Conservation (phyloP, 1,140 invertebrate genomes). For the Neodiprion fabricii region DNA sequence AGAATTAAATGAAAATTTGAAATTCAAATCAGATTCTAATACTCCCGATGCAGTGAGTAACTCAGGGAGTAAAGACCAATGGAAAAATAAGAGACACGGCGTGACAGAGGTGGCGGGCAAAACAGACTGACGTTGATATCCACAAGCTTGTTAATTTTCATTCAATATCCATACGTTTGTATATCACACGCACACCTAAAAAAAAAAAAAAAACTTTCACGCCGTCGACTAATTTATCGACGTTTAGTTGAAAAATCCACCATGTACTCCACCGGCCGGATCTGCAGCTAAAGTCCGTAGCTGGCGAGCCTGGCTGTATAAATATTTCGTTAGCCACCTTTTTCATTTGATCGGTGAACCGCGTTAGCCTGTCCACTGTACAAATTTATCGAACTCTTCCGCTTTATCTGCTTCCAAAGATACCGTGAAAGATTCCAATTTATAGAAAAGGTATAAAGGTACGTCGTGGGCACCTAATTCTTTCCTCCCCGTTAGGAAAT, state of each 20-base stretch:
- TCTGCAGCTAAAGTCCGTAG: neutral
- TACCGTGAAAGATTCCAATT: neutral
- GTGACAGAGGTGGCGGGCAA: neutral
- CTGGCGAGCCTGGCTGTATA: too few species aligned
- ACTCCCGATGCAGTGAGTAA: too few species aligned
- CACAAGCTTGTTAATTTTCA: conserved; percentile 7
- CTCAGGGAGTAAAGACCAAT: too few species aligned
- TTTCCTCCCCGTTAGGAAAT: neutral
- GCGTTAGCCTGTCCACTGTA: neutral
- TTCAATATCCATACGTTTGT: neutral
- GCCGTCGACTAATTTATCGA: neutral
- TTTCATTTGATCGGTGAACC: too few species aligned
- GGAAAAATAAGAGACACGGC: neutral
- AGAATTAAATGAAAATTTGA: conserved; percentile 8
- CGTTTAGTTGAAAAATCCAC: conserved; percentile 8
- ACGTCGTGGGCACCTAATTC: neutral
- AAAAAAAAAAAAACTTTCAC: conserved; percentile 5
- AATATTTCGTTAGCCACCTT: too few species aligned
- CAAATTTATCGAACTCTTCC: neutral
- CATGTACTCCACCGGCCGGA: neutral
- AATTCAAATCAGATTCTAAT: neutral
- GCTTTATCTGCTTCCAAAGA: neutral
- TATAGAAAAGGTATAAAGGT: neutral
- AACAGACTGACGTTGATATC: neutral
- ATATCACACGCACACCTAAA: neutral